phyloP scores from a whole-genome alignment of 2,797 vertebrate species.

The Sebastolobus altivelis region DNA sequence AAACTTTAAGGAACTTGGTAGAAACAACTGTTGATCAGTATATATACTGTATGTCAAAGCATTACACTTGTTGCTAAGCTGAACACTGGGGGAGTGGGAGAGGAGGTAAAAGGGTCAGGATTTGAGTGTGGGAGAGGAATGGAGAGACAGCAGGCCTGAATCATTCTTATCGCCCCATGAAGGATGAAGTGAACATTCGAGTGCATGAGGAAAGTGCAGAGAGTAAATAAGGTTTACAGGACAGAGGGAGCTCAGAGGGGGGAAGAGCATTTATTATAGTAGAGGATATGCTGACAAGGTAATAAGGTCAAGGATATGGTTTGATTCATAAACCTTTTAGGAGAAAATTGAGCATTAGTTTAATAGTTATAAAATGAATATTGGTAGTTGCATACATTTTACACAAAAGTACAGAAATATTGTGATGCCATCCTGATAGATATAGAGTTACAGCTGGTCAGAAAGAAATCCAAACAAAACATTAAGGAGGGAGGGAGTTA shows the following conservation, averaged over 20 bases:
- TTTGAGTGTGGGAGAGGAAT: constrained; percentile 48
- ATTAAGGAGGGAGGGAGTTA: background rate
- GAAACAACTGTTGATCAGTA: background rate
- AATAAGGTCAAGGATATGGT: background rate
- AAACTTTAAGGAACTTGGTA: background rate
- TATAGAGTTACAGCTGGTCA: background rate
- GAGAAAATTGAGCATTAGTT: background rate
- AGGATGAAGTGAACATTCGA: constrained; percentile 32
- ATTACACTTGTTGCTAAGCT: constrained; percentile 23
- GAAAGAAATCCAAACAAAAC: constrained; percentile 12
- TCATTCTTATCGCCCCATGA: constrained; percentile 61
- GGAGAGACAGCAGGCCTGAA: constrained; percentile 46
- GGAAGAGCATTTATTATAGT: background rate
- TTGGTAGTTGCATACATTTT: background rate
- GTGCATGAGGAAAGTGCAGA: constrained; percentile 25
- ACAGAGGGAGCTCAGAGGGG: background rate
- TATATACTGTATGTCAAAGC: background rate
- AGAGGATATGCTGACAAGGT: background rate
- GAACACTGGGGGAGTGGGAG: constrained; percentile 30
- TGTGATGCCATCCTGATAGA: background rate
- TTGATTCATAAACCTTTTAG: background rate
- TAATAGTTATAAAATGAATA: background rate
- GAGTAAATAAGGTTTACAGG: constrained; percentile 18
- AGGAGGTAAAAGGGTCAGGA: constrained; percentile 42
- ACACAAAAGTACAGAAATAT: background rate